Percentiles rank a stretch among this genome's conserved stretches.
Conservation (phyloP, 2,888 invertebrate genomes). For the Ichneumon xanthorius region DNA sequence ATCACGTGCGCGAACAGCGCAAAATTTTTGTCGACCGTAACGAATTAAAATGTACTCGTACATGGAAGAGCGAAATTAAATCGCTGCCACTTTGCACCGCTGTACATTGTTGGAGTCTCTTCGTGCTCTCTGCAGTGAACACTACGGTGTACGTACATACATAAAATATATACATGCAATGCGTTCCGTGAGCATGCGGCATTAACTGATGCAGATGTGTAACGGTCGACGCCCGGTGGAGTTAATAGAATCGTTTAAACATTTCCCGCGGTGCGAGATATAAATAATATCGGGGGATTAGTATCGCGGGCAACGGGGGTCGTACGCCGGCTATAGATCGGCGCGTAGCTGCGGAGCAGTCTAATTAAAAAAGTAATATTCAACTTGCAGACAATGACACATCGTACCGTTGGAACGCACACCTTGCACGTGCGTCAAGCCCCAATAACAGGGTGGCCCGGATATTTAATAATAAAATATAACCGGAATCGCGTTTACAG, state of each 20-base stretch:
- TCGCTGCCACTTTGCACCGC: neutral
- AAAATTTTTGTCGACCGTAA: neutral
- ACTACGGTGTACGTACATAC: neutral
- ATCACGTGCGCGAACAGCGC: neutral
- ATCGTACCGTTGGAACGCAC: conserved; percentile 41
- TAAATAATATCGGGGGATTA: conserved; percentile 54
- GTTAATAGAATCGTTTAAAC: conserved; percentile 62
- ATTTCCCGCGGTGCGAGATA: conserved; percentile 52
- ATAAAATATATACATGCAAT: neutral
- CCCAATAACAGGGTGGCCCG: conserved; percentile 30
- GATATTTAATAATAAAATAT: conserved; percentile 57
- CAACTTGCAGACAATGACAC: conserved; percentile 58
- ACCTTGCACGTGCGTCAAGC: conserved; percentile 58
- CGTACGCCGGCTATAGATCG: conserved; percentile 2
- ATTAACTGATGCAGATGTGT: conserved; percentile 25
- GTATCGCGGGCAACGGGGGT: neutral
- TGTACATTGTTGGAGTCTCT: neutral
- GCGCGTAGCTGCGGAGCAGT: conserved; percentile 8
- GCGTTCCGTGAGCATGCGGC: neutral
- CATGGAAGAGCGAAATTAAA: neutral
- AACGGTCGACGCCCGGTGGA: conserved; percentile 38
- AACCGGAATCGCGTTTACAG: conserved; percentile 30
- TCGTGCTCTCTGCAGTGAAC: neutral
- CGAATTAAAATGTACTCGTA: neutral
- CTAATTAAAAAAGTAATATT: conserved; percentile 66